Base-by-base conservation (phyloP, 2,797 vertebrate genomes). In the Lophotriccus pileatus region DNA sequence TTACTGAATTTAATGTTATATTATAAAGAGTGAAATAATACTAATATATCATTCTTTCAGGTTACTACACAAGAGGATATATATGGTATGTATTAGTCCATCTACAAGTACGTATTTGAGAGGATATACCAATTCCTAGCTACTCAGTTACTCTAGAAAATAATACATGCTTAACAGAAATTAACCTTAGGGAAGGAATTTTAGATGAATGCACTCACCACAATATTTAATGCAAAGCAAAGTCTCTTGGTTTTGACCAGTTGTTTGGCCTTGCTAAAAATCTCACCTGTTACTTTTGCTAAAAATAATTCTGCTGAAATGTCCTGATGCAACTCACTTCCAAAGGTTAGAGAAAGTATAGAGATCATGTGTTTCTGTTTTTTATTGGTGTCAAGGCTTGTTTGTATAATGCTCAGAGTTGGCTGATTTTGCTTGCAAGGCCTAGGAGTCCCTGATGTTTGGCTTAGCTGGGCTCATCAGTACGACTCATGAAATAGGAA, bases 21-120 rank as follows among this genome's bases (percentile, higher is more conserved):
- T 30, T 66, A 53, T 39, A 14, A 86, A 76, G 7, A 34, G 17
- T 84, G 83, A 75, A 5, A 34, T 84, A 79, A 94, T 14, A 52
- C 5, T 28, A 23, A 44, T 39, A 3, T 28, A 32, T 80, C 0
- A 0, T 77, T 64, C 56, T 93, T 93, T 27, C 86, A 97, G 96
- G 84, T 94, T 46, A 94, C 92, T 56, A 92, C 89, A 0, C 36
- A 93, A 56, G 93, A 92, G 8, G 14, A 83, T 53, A 49, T 59
- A 53, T 95, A 74, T 0, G 96, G 96, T 97, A 96, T 3, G 96
- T 95, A 90, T 79, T n/a, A 76, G 18, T 82, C 32, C 27, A 47
- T 25, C 12, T 50, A 30, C 47, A 60, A 30, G 2, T 27, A 62
- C 8, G 1, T 63, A 16, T 84, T 83, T 85, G 14, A 30, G 41